Base-by-base conservation (phyloP, 2,888 invertebrate genomes). In the Eudemis profundana region DNA sequence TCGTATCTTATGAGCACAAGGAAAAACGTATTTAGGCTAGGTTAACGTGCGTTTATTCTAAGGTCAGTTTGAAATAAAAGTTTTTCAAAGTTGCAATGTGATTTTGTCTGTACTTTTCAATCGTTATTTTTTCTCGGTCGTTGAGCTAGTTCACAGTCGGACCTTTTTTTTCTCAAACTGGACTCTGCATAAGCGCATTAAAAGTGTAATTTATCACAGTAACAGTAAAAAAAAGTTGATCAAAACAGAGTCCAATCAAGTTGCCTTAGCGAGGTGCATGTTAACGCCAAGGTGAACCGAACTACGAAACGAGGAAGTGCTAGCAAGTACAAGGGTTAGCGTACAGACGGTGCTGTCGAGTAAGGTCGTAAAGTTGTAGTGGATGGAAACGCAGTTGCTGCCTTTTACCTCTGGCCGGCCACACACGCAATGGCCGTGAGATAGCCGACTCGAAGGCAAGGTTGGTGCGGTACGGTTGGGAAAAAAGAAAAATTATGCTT, bases 371-470 rank as follows among this genome's bases (percentile, higher is more conserved):
- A 17, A 15, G 12, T 17, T 17, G 27, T 2, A 29, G 7, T 4
- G 42, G 5, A 8, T 17, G 4, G 3, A 42, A 56, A 12, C 3
- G 5, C 0, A 3, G 29, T 15, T 29, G 17, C 33, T 33, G 42
- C 27, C 29, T 27, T 56, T 44, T 44, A 12, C 0, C n/a, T 29
- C 12, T n/a, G 42, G 29, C 4, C 36, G 33, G 29, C 10, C 33
- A 71, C 74, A 68, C 70, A 73, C 72, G 66, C 69, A 74, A 80
- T 77, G 89, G 80, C 90, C 90, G 79, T 91, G 90, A 90, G 89
- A 89, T 89, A 89, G 86, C 89, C 87, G 85, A 86, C 89, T 87
- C 86, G 86, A 88, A 84, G 83, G 78, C 90, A 89, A 91, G 91
- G 91, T 87, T 87, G 72, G 67, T 70, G 66, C 66, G 40, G 85